Conservation (phyloP, 2,113 vertebrate species). For the Strix uralensis region DNA sequence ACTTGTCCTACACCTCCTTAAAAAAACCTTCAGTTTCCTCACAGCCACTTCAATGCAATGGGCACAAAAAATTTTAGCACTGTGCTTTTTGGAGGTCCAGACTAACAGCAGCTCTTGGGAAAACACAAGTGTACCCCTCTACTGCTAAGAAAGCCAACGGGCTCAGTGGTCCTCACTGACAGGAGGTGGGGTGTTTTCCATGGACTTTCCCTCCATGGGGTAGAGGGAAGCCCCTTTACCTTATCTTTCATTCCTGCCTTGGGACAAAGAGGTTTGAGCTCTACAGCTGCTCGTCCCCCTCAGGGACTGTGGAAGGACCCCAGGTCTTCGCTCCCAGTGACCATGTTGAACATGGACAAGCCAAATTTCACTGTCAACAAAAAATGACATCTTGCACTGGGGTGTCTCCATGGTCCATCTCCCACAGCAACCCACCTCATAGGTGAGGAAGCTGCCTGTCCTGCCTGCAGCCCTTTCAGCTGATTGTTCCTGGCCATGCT, state of each 20-base stretch:
- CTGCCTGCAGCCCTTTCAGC: neutral
- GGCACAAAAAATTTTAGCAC: neutral
- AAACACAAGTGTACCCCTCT: neutral
- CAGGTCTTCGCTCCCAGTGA: neutral
- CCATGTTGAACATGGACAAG: neutral
- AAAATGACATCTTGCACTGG: neutral
- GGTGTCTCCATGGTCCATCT: neutral
- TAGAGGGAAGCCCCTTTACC: neutral
- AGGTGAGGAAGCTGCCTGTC: neutral
- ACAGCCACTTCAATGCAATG: neutral
- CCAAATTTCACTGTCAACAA: neutral
- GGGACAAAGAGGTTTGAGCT: neutral
- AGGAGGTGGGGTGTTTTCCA: neutral
- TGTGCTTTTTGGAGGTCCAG: neutral
- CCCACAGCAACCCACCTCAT: neutral
- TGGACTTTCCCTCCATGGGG: fast-evolving
- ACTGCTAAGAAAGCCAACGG: neutral
- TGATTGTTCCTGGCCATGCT: neutral
- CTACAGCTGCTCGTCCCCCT: neutral
- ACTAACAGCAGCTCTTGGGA: neutral
- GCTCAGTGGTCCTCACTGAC: neutral
- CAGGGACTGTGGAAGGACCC: neutral
- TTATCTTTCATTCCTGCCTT: neutral
- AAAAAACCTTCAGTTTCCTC: neutral
- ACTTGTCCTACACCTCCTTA: neutral